Evolutionary conservation across 2,888 invertebrate species (phyloP).

Genomic region (Cetonia aurata): DNA sequence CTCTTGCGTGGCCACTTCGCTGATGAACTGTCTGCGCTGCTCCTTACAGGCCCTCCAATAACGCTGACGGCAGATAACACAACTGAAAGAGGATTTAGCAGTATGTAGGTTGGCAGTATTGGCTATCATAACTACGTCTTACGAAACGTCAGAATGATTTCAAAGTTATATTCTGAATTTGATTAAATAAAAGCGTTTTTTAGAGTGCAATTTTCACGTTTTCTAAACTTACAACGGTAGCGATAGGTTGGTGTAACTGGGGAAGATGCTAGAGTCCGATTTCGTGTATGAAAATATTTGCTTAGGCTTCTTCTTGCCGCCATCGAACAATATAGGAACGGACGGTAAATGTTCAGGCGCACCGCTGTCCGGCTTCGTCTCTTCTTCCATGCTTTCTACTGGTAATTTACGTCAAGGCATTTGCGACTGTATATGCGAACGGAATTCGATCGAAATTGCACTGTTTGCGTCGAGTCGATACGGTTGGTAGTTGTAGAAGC

Average conservation of each 20-base stretch:
- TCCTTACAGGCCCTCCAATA: constrained; percentile 69
- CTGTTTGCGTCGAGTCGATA: not conserved
- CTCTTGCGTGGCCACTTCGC: constrained; percentile 73
- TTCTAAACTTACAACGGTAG: constrained; percentile 73
- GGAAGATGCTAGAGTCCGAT: constrained; percentile 74
- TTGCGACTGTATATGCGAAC: not conserved
- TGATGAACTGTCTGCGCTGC: constrained; percentile 73
- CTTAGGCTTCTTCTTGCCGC: constrained; percentile 24
- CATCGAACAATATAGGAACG: not conserved
- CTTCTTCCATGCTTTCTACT: constrained; percentile 16
- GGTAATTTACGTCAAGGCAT: constrained; percentile 12
- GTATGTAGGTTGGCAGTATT: too few species aligned
- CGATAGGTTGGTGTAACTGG: constrained; percentile 71
- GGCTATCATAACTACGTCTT: too few species aligned
- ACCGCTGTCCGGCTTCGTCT: not conserved
- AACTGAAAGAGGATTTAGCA: constrained; percentile 65
- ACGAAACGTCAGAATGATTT: not conserved
- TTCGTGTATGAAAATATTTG: constrained; percentile 41
- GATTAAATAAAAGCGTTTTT: constrained; percentile 28
- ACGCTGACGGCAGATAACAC: constrained; percentile 75
- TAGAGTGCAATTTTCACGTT: too few species aligned
- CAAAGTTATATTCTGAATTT: not conserved
- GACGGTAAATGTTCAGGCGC: not conserved
- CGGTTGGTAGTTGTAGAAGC: too few species aligned
- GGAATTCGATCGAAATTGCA: not conserved